phyloP scores from a whole-genome alignment of 2,797 vertebrate species.

The Setipinna tenuifilis region DNA sequence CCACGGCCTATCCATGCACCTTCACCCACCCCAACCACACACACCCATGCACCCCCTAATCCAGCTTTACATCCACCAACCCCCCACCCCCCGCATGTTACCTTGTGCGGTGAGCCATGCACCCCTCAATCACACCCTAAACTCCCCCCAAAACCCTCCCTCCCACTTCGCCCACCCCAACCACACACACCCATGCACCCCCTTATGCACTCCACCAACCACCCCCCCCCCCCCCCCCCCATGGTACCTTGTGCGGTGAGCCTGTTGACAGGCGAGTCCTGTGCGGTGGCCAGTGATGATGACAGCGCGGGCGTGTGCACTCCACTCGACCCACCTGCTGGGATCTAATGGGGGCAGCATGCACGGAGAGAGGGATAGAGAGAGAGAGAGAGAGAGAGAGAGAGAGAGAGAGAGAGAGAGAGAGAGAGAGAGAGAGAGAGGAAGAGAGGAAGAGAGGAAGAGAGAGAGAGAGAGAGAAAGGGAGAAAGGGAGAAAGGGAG shows the following conservation, averaged over 20 bases:
- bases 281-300: conserved; percentile 57
- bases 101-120: no score
- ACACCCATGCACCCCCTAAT: no score
- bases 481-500: no score
- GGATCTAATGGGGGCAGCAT: conserved; percentile 64
- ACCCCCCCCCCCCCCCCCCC: neutral
- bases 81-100: no score
- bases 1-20: no score
- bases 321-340: conserved; percentile 66
- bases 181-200: neutral
- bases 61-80: no score
- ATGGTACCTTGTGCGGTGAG: conserved; percentile 83
- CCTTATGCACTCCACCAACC: neutral
- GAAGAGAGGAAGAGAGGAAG: neutral
- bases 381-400: no score
- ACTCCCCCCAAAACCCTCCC: neutral
- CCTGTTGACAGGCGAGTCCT: conserved; percentile 74
- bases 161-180: neutral
- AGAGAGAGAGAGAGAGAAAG: no score
- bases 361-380: neutral
- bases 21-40: no score
- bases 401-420: no score
- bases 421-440: conserved; percentile 7
- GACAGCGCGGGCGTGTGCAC: conserved; percentile 59
- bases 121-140: neutral